phyloP scores from a whole-genome alignment of 2,888 invertebrate species.

The Odontocolon sp. region DNA sequence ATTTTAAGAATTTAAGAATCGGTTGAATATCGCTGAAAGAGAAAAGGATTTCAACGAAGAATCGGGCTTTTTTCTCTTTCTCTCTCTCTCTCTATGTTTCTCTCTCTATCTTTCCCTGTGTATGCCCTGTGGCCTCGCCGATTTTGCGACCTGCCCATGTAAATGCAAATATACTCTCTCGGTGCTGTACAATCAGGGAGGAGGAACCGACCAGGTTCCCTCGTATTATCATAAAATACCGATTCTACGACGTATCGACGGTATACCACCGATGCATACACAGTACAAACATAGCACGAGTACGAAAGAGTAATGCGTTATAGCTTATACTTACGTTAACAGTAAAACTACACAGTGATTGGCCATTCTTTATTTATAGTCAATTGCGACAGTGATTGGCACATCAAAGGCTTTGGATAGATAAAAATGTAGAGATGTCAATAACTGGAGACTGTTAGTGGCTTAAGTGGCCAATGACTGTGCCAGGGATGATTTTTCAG shows the following conservation, averaged over 20 bases:
- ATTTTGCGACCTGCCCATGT: constrained; percentile 66
- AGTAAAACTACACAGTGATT: too few relatives aligned
- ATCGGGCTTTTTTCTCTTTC: too few relatives aligned
- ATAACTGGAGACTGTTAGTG: too few relatives aligned
- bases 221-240: constrained; percentile 65
- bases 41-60: constrained; percentile 42
- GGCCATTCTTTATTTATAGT: too few relatives aligned
- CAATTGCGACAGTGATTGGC: too few relatives aligned
- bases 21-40: constrained; percentile 44
- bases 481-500: too few relatives aligned
- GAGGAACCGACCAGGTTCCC: constrained; percentile 56
- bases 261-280: constrained; percentile 51
- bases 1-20: constrained; percentile 21
- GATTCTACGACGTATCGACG: constrained; percentile 63
- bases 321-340: too few relatives aligned
- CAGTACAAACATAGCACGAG: not conserved
- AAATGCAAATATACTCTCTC: constrained; percentile 64
- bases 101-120: constrained; percentile 36
- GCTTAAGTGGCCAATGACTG: too few relatives aligned
- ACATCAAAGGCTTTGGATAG: too few relatives aligned
- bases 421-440: too few relatives aligned
- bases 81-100: too few relatives aligned
- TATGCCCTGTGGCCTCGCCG: constrained; percentile 60
- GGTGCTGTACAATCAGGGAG: constrained; percentile 62
- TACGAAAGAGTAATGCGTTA: not conserved